A percentile compares a stretch with the other conserved stretches of the same genome.
Conservation (phyloP, 2,888 invertebrate species). For the Venustoraphidia nigricollis region DNA sequence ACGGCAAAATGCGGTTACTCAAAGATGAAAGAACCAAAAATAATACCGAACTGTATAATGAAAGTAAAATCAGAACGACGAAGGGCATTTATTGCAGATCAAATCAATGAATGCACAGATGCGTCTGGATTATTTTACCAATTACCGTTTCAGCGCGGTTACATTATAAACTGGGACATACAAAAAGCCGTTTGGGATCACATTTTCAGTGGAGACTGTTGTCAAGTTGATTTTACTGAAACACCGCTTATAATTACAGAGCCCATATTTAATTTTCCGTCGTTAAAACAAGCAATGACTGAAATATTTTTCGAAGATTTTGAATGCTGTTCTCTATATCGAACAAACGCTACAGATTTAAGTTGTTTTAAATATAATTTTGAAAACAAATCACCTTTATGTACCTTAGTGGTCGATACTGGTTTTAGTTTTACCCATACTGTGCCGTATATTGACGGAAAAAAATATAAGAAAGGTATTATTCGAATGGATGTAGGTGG, state of each 20-base stretch:
- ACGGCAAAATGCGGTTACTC: constrained; percentile 61
- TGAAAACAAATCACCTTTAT: constrained; percentile 26
- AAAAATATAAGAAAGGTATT: constrained; percentile 45
- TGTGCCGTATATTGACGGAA: constrained; percentile 69
- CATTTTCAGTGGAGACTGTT: constrained; percentile 74
- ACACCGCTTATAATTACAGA: constrained; percentile 80
- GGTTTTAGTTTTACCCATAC: constrained; percentile 95
- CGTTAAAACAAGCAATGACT: constrained; percentile 83
- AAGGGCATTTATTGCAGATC: constrained; percentile 82
- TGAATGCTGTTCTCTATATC: constrained; percentile 67
- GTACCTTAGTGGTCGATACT: constrained; percentile 76
- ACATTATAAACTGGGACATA: constrained; percentile 89
- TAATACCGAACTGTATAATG: constrained; percentile 90
- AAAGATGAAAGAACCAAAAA: constrained; percentile 22
- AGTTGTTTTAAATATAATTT: constrained; percentile 48
- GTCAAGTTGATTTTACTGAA: constrained; percentile 60
- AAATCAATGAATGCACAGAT: constrained; percentile 93
- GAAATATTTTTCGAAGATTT: constrained; percentile 98
- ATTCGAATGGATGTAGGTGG: constrained; percentile 89
- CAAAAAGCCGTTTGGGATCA: constrained; percentile 96
- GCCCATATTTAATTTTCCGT: constrained; percentile 83
- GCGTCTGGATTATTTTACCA: constrained; percentile 89
- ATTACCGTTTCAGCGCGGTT: constrained; percentile 88
- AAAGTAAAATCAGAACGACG: constrained; percentile 95
- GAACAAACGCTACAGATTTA: constrained; percentile 68